These are phyloP conservation scores for Caenorhabditis angaria DNA, from an alignment of 2,888 invertebrate genomes.

Conservation along the genomic window DNA sequence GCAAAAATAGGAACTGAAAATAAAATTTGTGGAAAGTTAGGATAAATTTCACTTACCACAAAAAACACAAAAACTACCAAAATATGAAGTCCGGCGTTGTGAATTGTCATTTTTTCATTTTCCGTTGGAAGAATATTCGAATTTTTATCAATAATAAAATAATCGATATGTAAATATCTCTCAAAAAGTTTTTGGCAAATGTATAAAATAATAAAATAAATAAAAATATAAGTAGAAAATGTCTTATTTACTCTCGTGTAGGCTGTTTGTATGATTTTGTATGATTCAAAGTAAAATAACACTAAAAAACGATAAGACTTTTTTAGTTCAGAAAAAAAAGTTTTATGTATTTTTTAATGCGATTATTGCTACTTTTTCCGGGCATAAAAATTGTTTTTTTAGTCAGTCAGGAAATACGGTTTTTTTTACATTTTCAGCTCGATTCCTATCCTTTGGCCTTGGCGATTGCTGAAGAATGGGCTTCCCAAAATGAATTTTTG, in stretches of 20 bases:
- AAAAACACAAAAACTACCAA: conserved; percentile 44
- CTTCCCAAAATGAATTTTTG: conserved; percentile 80
- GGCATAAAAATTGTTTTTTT: too few relatives aligned
- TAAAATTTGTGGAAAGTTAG: not conserved
- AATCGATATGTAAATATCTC: conserved; percentile 3
- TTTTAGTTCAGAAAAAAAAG: not conserved
- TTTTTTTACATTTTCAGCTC: conserved; percentile 65
- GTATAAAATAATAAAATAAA: not conserved
- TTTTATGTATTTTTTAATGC: not conserved
- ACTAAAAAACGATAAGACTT: not conserved
- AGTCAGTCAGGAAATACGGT: too few relatives aligned
- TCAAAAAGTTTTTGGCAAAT: not conserved
- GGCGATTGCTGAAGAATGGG: conserved; percentile 94
- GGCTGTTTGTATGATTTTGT: too few relatives aligned
- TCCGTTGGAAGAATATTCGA: not conserved
- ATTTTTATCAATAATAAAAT: not conserved
- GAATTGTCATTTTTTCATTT: conserved; percentile 40
- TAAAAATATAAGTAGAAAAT: not conserved
- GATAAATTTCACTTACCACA: conserved; percentile 29
- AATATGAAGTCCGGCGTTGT: conserved; percentile 52
- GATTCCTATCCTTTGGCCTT: conserved; percentile 84
- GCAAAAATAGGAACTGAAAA: conserved; percentile 45
- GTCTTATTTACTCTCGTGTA: not conserved
- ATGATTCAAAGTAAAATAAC: conserved; percentile 3
- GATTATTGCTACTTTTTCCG: not conserved